A percentile compares a stretch with the other conserved stretches of the same genome.
Conservation (phyloP, 2,113 vertebrate genomes). For the Thermophis baileyi region DNA sequence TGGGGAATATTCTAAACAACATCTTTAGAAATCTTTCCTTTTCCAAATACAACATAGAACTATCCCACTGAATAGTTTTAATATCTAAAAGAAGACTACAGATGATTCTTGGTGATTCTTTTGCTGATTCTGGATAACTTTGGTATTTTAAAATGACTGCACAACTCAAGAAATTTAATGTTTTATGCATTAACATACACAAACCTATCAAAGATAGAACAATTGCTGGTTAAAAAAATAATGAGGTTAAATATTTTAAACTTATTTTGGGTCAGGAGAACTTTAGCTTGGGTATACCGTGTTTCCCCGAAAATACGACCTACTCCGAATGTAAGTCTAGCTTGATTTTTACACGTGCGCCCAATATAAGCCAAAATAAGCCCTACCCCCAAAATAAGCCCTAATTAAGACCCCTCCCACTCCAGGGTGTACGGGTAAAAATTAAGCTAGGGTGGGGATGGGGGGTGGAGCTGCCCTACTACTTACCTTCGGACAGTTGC, state of each 20-base stretch:
- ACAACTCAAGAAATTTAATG: background rate
- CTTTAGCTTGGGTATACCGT: background rate
- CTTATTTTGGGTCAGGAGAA: background rate
- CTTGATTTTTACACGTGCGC: too few relatives aligned
- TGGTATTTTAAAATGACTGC: background rate
- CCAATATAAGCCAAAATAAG: too few relatives aligned
- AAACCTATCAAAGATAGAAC: background rate
- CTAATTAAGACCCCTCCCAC: too few relatives aligned
- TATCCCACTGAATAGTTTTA: background rate
- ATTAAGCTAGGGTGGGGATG: too few relatives aligned
- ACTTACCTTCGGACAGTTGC: too few relatives aligned
- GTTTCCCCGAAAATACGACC: too few relatives aligned
- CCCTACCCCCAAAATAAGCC: too few relatives aligned
- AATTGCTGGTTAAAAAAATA: background rate
- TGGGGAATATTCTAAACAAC: background rate
- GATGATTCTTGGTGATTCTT: background rate
- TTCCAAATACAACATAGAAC: background rate
- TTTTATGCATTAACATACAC: background rate
- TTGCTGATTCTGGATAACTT: conserved; percentile 8
- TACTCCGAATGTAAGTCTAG: too few relatives aligned
- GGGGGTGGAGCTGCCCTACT: too few relatives aligned
- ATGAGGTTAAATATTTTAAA: background rate
- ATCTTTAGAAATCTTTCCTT: background rate
- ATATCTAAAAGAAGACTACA: background rate
- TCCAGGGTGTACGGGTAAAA: too few relatives aligned